Base-by-base conservation (phyloP, 2,797 vertebrate species). In the Euthynnus affinis region DNA sequence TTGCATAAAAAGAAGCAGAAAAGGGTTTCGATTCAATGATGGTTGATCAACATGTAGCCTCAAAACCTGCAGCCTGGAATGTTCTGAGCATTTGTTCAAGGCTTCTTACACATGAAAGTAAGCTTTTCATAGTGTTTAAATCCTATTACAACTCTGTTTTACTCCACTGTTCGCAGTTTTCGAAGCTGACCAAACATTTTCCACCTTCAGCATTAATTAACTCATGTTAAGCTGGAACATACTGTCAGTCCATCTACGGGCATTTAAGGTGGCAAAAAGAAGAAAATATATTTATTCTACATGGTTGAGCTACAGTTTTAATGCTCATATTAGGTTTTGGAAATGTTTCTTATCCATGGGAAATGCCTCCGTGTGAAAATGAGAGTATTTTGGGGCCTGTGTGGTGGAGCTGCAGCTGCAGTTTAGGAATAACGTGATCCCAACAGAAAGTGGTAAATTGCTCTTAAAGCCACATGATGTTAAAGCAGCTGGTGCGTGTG, bases 31-130 rank as follows among this genome's bases (percentile, higher is more conserved):
- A 64, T 64, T 17, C 2, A n/a, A n/a, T 18, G 20, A 34, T 29
- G 62, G 56, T 61, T 32, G 71, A 81, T 71, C 55, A 69, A 69
- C 46, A 46, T 1, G 20, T 12, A 40, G 53, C 7, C 58, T 69
- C 40, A 66, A 80, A 83, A 58, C 29, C 48, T 66, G 53, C 67
- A 64, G 71, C 29, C 81, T 81, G 91, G 92, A 92, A 92, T 91
- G 90, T 91, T 85, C 82, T 48, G 73, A 79, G 62, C 59, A 65
- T 87, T 84, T 72, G 59, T 85, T 76, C 61, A 71, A 81, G 76
- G 87, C 87, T 59, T 2, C 85, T 87, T 74, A 80, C 85, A 89
- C 63, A 90, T 89, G 86, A 92, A 92, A 89, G 89, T 74, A 86
- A 90, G 82, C 85, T 79, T 86, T 88, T 77, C 82, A 29, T 56